These are phyloP conservation scores for Rhagonycha fulva DNA, from an alignment of 2,888 invertebrate genomes.

Conservation along the genomic window DNA sequence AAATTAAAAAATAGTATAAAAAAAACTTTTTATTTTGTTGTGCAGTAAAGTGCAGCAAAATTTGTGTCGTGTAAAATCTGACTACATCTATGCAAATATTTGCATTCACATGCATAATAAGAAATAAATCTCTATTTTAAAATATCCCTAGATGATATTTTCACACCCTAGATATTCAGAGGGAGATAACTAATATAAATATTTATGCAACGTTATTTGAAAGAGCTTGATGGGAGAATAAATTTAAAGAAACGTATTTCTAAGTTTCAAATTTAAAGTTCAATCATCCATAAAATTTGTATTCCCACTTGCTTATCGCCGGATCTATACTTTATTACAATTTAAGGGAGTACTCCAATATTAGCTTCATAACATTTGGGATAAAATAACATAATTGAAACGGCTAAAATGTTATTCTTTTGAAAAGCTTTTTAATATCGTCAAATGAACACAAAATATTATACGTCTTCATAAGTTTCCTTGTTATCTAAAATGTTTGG, in stretches of 20 bases:
- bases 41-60: background rate
- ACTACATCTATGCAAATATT: background rate
- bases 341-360: background rate
- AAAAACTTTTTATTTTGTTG: no score
- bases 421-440: background rate
- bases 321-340: background rate
- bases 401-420: background rate
- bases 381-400: background rate
- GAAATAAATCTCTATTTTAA: constrained; percentile 18
- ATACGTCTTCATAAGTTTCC: constrained; percentile 5
- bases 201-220: constrained; percentile 21
- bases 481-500: constrained; percentile 9
- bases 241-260: constrained; percentile 12
- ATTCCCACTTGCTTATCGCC: background rate
- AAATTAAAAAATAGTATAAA: no score
- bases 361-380: background rate
- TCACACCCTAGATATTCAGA: constrained; percentile 8
- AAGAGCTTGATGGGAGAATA: constrained; percentile 20
- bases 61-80: background rate
- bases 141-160: constrained; percentile 18
- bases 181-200: constrained; percentile 23
- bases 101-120: constrained; percentile 15
- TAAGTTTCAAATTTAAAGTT: constrained; percentile 14
- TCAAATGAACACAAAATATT: background rate
- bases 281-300: constrained; percentile 15